Percentiles rank a stretch among this genome's conserved stretches.
Evolutionary conservation across 2,888 invertebrate species (phyloP).

Genomic region (Rhingia campestris): DNA sequence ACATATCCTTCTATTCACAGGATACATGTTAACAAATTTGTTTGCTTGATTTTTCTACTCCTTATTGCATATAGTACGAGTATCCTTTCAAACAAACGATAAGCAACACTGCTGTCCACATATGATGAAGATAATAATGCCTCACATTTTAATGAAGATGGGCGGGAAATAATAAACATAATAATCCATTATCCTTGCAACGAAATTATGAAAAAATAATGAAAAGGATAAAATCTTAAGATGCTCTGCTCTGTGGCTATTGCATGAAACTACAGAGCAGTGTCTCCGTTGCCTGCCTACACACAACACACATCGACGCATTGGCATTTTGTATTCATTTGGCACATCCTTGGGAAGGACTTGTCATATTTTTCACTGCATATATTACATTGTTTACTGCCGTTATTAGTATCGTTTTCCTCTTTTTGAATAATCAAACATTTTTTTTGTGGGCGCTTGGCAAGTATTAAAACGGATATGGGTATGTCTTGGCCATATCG

Average conservation of each 20-base stretch:
- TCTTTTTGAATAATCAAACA: constrained; percentile 49
- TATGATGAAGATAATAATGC: constrained; percentile 57
- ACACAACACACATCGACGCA: constrained; percentile 14
- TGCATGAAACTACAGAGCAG: constrained; percentile 35
- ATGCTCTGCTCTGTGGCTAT: constrained; percentile 6
- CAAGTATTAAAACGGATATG: constrained; percentile 69
- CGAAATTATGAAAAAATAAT: constrained; percentile 58
- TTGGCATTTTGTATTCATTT: constrained; percentile 64
- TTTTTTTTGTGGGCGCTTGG: constrained; percentile 39
- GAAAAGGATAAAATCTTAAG: constrained; percentile 65
- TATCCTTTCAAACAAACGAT: constrained; percentile 28
- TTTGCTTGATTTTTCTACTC: constrained; percentile 13
- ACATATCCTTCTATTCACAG: constrained; percentile 10
- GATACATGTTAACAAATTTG: constrained; percentile 36
- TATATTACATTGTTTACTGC: constrained; percentile 70
- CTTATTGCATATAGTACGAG: not conserved
- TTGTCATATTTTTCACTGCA: constrained; percentile 73
- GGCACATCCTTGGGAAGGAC: constrained; percentile 70
- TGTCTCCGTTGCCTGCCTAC: constrained; percentile 29
- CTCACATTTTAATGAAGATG: constrained; percentile 73
- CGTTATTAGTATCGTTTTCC: constrained; percentile 70
- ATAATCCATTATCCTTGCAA: constrained; percentile 71
- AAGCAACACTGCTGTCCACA: constrained; percentile 44
- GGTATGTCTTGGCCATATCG: constrained; percentile 67
- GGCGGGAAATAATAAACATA: constrained; percentile 72